Conservation (phyloP, 2,113 vertebrate species). For the Recurvirostra avosetta region DNA sequence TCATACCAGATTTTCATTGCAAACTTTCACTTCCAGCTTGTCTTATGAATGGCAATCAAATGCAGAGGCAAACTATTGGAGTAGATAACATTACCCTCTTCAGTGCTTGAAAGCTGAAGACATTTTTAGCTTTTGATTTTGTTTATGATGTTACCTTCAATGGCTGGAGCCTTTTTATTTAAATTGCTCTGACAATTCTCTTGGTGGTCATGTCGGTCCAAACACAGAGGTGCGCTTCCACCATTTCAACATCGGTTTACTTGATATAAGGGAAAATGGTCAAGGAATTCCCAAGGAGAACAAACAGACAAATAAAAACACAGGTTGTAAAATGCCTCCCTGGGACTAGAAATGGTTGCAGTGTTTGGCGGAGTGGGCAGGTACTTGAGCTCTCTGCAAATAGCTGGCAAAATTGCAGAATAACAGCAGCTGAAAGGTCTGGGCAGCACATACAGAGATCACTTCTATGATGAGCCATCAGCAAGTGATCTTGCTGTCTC, state of each 20-base stretch:
- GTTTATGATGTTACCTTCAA: neutral
- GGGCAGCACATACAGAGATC: neutral
- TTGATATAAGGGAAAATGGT: neutral
- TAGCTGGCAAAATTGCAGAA: neutral
- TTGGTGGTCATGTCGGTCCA: neutral
- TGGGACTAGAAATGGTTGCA: neutral
- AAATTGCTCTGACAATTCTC: neutral
- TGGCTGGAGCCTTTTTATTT: neutral
- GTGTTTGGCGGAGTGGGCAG: neutral
- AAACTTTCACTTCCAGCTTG: neutral
- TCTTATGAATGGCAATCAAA: neutral
- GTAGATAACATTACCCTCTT: neutral
- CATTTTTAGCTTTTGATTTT: neutral
- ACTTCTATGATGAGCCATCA: neutral
- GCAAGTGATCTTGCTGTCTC: neutral
- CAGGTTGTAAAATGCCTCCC: neutral
- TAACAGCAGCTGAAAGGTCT: neutral
- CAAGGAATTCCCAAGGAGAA: neutral
- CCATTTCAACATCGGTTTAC: neutral
- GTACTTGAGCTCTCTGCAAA: neutral
- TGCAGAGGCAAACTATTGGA: neutral
- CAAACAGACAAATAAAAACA: neutral
- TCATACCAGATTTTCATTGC: neutral
- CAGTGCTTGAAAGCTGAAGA: neutral
- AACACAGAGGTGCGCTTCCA: neutral